Evolutionary conservation across 2,113 vertebrate species (phyloP).

Genomic region (Hyla sarda): DNA sequence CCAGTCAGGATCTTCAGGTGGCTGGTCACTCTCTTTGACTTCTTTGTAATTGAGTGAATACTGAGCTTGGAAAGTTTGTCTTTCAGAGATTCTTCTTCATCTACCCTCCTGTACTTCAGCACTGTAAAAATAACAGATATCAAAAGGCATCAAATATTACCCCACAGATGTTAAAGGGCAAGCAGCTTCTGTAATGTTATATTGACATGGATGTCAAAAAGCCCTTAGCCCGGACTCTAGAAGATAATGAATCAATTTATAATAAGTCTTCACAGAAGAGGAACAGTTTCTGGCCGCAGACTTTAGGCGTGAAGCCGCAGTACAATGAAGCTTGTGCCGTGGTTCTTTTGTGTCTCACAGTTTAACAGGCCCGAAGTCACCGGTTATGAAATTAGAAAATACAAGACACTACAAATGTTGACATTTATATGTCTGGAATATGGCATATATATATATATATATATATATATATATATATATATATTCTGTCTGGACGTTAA

Average conservation of each 20-base stretch:
- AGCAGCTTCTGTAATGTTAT: conserved; percentile 37
- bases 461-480: too few relatives aligned
- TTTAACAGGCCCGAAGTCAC: background rate
- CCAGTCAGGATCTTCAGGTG: conserved; percentile 91
- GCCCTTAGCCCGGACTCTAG: background rate
- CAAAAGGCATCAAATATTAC: conserved; percentile 50
- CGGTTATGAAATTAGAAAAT: background rate
- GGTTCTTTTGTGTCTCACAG: background rate
- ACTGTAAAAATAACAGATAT: conserved; percentile 73
- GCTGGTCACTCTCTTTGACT: conserved; percentile 93
- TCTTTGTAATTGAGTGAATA: conserved; percentile 96
- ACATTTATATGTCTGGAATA: background rate
- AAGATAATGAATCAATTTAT: conserved; percentile 10
- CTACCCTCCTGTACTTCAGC: conserved; percentile 91
- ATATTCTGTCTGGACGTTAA: too few relatives aligned
- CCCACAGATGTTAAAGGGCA: conserved; percentile 22
- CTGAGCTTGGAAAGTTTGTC: conserved; percentile 90
- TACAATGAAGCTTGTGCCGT: background rate
- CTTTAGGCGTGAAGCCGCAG: background rate
- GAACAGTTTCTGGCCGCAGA: background rate
- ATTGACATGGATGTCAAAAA: conserved; percentile 28
- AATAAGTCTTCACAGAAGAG: background rate
- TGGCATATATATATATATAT: too few relatives aligned
- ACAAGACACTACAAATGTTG: background rate
- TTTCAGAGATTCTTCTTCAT: conserved; percentile 91